Percentiles rank a stretch among this genome's conserved stretches.
Evolutionary conservation across 2,888 invertebrate genomes (phyloP).

Genomic region (Agonopterix subpropinquella): DNA sequence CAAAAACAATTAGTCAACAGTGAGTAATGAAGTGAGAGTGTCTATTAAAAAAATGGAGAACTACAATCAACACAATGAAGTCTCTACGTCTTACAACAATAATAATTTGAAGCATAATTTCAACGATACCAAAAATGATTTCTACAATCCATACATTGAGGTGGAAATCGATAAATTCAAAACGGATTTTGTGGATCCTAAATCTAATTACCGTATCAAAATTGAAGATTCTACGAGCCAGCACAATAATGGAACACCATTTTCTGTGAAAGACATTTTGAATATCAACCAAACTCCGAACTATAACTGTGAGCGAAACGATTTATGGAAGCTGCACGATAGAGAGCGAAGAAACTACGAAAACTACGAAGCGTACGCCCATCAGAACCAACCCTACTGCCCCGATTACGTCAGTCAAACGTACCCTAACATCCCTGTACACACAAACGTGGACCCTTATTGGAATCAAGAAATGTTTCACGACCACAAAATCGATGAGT

Average conservation of each 20-base stretch:
- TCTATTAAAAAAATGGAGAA: constrained; percentile 47
- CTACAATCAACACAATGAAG: constrained; percentile 60
- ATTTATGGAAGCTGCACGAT: constrained; percentile 49
- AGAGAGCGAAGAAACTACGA: constrained; percentile 44
- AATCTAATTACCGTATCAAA: constrained; percentile 34
- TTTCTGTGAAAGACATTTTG: constrained; percentile 62
- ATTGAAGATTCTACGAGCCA: constrained; percentile 34
- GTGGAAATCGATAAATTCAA: constrained; percentile 33
- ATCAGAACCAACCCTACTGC: constrained; percentile 42
- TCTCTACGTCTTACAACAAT: constrained; percentile 52
- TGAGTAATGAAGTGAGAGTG: constrained; percentile 33
- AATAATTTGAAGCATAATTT: constrained; percentile 48
- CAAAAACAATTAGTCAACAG: constrained; percentile 35
- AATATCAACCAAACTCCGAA: constrained; percentile 50
- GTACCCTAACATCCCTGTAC: constrained; percentile 47
- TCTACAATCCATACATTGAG: constrained; percentile 27
- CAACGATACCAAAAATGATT: constrained; percentile 48
- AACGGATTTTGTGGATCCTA: constrained; percentile 31
- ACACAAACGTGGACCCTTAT: constrained; percentile 46
- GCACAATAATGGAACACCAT: constrained; percentile 49
- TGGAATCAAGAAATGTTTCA: constrained; percentile 54
- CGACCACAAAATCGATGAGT: constrained; percentile 55
- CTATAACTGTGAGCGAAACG: constrained; percentile 51
- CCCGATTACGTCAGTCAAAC: constrained; percentile 50
- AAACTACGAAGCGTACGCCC: constrained; percentile 43